phyloP scores from a whole-genome alignment of 1,140 invertebrate genomes.

The Radopholus similis region DNA sequence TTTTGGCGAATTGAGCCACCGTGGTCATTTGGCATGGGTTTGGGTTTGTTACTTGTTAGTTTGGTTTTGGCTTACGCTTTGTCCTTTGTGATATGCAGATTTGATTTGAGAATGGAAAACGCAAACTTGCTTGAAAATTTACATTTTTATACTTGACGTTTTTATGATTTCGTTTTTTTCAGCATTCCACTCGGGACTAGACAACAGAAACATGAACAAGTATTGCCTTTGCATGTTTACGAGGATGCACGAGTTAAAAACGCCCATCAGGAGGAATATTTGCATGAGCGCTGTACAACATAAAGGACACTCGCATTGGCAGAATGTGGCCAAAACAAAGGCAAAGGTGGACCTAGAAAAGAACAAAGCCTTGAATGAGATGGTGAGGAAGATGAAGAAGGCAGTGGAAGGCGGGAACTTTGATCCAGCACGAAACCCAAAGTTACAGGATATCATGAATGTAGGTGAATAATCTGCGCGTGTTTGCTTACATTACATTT shows the following conservation, averaged over 20 bases:
- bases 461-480: neutral
- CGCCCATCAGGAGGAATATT: neutral
- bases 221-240: no score
- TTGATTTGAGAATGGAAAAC: neutral
- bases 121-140: neutral
- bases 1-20: no score
- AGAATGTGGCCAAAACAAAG: conserved; percentile 54
- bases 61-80: no score
- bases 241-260: neutral
- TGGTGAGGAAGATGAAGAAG: conserved; percentile 31
- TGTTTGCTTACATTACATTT: conserved; percentile 6
- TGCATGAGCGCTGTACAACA: neutral
- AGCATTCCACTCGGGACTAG: neutral
- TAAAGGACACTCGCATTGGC: conserved; percentile 59
- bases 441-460: conserved; percentile 36
- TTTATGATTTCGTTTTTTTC: neutral
- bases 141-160: no score
- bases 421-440: conserved; percentile 43
- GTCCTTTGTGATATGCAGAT: no score
- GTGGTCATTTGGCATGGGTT: no score
- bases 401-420: conserved; percentile 41
- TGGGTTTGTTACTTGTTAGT: no score
- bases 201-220: no score
- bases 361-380: conserved; percentile 36
- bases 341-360: conserved; percentile 47